phyloP scores from a whole-genome alignment of 1,140 invertebrate species.

The Nymphalis io region DNA sequence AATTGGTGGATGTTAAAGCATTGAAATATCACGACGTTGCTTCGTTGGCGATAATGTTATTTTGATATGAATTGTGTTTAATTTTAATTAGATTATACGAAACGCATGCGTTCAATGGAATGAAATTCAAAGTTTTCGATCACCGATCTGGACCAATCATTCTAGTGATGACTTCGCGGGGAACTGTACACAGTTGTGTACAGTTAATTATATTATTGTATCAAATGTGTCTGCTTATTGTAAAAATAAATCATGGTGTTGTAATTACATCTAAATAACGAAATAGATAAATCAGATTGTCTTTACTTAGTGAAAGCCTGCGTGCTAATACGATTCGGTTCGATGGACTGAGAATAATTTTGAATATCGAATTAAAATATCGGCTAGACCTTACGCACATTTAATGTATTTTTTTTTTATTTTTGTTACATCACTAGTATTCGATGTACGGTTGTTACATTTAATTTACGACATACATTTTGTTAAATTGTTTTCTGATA shows the following conservation, averaged over 20 bases:
- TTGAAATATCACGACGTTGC: conserved; percentile 43
- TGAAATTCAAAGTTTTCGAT: conserved; percentile 34
- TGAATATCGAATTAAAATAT: conserved; percentile 14
- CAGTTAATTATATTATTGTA: no score
- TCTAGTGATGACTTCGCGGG: conserved; percentile 38
- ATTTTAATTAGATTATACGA: conserved; percentile 40
- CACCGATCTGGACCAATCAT: conserved; percentile 57
- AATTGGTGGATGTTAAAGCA: conserved; percentile 51
- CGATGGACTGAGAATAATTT: conserved; percentile 10
- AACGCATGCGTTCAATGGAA: conserved; percentile 21
- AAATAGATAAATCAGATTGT: conserved; percentile 21
- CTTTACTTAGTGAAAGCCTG: conserved; percentile 1
- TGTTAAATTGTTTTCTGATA: conserved; percentile 46
- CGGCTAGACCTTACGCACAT: conserved; percentile 20
- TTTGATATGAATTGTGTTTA: conserved; percentile 67
- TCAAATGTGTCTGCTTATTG: conserved; percentile 47
- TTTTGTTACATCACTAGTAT: conserved; percentile 34
- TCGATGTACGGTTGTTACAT: conserved; percentile 21
- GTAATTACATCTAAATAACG: conserved; percentile 33
- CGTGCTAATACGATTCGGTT: conserved; percentile 6
- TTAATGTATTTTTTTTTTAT: conserved; percentile 6
- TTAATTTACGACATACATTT: conserved; percentile 37
- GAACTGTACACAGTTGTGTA: conserved; percentile 46
- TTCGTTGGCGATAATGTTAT: conserved; percentile 59
- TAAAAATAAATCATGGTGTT: conserved; percentile 33